Evolutionary conservation across 2,888 invertebrate genomes (phyloP), one percentile per base, ranked within the genome.

Genomic region (Dendrolimus pini): DNA sequence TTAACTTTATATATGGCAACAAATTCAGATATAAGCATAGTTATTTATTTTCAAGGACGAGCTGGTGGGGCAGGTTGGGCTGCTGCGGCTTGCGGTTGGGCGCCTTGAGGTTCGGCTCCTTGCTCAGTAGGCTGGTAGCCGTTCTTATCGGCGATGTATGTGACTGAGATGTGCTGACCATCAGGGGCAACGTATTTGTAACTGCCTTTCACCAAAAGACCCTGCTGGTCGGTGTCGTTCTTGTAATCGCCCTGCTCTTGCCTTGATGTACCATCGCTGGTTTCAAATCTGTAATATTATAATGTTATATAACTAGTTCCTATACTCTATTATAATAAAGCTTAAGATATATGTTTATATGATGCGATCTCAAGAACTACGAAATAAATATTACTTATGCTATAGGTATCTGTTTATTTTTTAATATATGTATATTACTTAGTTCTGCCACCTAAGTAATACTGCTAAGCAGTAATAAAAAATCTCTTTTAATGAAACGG

Each of bases 201-300:
- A 63, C 92, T 92, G 60, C 94, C 94, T 60, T 89, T 92, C 8
- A 94, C 93, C 0, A 91, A 84, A 0, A 94, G 85, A 9, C 93
- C 91, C 77, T 94, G 93, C 62, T 94, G 93, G 9, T 94, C 94
- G 0, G 89, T 90, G 60, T 93, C 94, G 55, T 92, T 91, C 77
- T 94, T 94, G 68, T 94, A 85, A 57, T 92, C 91, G 0, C 93
- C 94, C 65, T 93, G 92, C 79, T 94, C 94, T 68, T 93, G 91
- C 60, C 93, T 89, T 8, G 92, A 89, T 18, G 93, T 93, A 30
- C 94, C 94, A 67, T 94, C 94, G 69, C 94, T 94, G 6, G 94
- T 93, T 71, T 94, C 94, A 61, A 92, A 94, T 53, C 94, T 92
- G 78, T 60, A 70, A 67, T 47, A 53, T 60, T 52, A 57, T 54